phyloP scores from a whole-genome alignment of 2,888 invertebrate species.

The Caenorhabditis macrosperma region DNA sequence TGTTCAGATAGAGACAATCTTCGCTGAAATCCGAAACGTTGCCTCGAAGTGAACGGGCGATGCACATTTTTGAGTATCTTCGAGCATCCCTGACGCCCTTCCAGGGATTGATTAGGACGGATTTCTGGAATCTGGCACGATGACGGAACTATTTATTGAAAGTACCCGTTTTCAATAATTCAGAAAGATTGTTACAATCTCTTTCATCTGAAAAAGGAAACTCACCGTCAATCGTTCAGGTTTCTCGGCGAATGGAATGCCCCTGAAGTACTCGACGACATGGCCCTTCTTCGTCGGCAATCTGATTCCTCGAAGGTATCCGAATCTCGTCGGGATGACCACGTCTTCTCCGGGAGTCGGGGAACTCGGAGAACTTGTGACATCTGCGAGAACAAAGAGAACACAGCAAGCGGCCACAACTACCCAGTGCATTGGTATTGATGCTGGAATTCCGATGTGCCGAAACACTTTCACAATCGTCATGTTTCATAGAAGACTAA shows the following conservation, averaged over 20 bases:
- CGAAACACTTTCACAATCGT: too few relatives aligned
- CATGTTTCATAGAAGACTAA: too few relatives aligned
- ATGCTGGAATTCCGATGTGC: too few relatives aligned
- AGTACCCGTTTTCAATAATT: too few relatives aligned
- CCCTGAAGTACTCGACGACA: slow-evolving; percentile 23
- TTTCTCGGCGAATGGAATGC: slow-evolving; percentile 42
- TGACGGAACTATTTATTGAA: too few relatives aligned
- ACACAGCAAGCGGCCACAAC: too few relatives aligned
- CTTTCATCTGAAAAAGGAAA: too few relatives aligned
- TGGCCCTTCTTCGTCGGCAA: slow-evolving; percentile 25
- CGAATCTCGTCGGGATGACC: slow-evolving; percentile 15
- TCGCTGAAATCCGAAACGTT: slow-evolving; percentile 42
- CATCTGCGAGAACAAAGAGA: too few relatives aligned
- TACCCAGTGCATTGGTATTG: too few relatives aligned
- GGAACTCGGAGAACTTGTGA: too few relatives aligned
- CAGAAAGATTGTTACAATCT: too few relatives aligned
- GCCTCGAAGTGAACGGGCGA: slow-evolving; percentile 17
- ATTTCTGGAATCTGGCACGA: slow-evolving; percentile 41
- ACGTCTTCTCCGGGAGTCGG: background rate
- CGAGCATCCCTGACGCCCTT: background rate
- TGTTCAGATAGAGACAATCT: too few relatives aligned
- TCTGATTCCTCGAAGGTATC: slow-evolving; percentile 14
- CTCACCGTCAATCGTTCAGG: slow-evolving; percentile 32
- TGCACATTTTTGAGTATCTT: slow-evolving; percentile 30
- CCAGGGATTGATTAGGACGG: slow-evolving; percentile 31